Percentiles rank a stretch among this genome's conserved stretches.
phyloP scores from a whole-genome alignment of 2,113 vertebrate species.

The Todiramphus chloris region DNA sequence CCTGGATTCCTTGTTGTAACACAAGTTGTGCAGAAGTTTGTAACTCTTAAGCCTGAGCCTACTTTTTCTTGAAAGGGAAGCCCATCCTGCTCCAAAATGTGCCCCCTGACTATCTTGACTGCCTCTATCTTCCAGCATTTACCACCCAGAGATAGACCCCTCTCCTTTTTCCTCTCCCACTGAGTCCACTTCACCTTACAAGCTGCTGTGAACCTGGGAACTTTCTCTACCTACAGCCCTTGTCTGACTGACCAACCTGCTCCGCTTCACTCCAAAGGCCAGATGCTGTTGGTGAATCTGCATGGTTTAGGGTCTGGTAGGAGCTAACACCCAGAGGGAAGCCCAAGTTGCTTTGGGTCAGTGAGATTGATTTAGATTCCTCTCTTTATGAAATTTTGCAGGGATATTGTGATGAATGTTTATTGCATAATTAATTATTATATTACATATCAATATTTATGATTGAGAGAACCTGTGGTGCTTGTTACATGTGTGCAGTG shows the following conservation, averaged over 20 bases:
- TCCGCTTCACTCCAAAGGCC: neutral
- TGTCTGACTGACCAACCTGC: neutral
- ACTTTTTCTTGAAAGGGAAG: neutral
- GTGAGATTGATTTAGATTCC: neutral
- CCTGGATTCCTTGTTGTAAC: neutral
- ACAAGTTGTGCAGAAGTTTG: neutral
- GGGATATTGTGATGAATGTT: neutral
- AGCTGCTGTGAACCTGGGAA: neutral
- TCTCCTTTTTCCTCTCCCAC: neutral
- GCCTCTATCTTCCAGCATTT: neutral
- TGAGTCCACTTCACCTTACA: neutral
- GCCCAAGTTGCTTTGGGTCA: neutral
- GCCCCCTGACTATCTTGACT: neutral
- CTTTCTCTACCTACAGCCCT: neutral
- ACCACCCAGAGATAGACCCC: neutral
- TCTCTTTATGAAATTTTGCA: neutral
- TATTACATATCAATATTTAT: neutral
- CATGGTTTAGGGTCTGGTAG: neutral
- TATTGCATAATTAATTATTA: neutral
- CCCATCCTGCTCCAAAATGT: neutral
- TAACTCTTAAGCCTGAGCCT: neutral
- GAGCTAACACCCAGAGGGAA: neutral
- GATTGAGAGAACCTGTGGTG: neutral
- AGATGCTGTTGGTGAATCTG: neutral
- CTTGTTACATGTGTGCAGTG: neutral